Conservation (phyloP, 2,113 vertebrate genomes). For the Nettapus auritus region DNA sequence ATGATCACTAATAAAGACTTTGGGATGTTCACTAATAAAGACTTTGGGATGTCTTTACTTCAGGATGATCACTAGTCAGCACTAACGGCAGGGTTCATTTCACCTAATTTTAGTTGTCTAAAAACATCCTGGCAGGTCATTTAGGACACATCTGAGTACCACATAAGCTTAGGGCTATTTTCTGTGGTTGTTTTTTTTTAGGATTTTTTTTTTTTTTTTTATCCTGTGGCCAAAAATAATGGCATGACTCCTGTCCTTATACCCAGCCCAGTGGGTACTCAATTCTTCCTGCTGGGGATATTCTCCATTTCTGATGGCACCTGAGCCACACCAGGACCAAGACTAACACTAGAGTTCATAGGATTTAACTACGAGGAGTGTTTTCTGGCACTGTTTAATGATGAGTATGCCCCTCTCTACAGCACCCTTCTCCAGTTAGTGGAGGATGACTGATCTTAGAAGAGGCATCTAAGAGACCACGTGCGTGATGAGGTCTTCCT, state of each 20-base stretch:
- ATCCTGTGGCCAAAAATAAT: not conserved
- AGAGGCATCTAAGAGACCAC: not conserved
- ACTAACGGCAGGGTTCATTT: not conserved
- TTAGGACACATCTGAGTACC: not conserved
- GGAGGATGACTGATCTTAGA: not conserved
- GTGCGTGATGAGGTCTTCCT: not conserved
- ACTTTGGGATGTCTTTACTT: too few relatives aligned
- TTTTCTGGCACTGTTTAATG: not conserved
- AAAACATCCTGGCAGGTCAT: not conserved
- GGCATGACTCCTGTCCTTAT: not conserved
- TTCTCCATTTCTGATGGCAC: not conserved
- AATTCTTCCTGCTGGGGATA: accelerated
- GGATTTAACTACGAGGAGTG: not conserved
- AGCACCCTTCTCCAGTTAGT: not conserved
- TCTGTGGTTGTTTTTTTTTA: not conserved
- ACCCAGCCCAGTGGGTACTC: not conserved
- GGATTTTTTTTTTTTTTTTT: not conserved
- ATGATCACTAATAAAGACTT: not conserved
- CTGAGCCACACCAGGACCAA: not conserved
- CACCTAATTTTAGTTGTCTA: not conserved
- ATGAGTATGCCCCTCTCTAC: not conserved
- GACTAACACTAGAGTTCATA: accelerated
- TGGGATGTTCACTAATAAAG: not conserved
- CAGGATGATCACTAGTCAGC: not conserved
- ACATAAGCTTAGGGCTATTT: not conserved